Percentiles rank a stretch among this genome's conserved stretches.
These are phyloP conservation scores for Adelosebastes latens DNA, from an alignment of 2,797 vertebrate genomes.

Conservation along the genomic window DNA sequence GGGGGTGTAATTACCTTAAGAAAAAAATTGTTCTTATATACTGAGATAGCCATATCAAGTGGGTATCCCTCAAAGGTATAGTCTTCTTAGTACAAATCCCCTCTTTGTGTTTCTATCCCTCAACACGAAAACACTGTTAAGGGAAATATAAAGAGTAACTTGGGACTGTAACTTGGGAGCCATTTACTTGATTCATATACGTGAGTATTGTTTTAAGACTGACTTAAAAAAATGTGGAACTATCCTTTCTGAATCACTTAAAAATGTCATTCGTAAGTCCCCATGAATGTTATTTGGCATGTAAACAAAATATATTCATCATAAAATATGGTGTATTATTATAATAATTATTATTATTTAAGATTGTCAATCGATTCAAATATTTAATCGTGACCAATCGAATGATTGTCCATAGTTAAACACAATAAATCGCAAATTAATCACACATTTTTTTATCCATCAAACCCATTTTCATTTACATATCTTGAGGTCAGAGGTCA, in stretches of 20 bases:
- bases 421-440: too few species aligned
- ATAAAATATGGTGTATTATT: neutral
- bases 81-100: neutral
- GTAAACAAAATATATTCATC: neutral
- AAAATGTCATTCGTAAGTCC: neutral
- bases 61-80: neutral
- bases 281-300: neutral
- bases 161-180: neutral
- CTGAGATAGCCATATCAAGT: neutral
- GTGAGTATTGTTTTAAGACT: too few species aligned
- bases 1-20: neutral
- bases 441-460: too few species aligned
- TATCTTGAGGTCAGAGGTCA: too few species aligned
- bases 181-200: neutral
- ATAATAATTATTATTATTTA: neutral
- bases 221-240: neutral
- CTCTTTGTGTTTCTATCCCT: neutral
- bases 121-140: neutral
- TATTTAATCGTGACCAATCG: too few species aligned
- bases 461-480: too few species aligned
- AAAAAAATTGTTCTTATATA: neutral
- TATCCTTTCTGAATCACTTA: neutral
- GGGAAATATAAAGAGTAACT: neutral
- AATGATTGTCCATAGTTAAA: too few species aligned
- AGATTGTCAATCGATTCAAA: too few species aligned